Conservation (phyloP, 2,113 vertebrate genomes). For the Bucco capensis region DNA sequence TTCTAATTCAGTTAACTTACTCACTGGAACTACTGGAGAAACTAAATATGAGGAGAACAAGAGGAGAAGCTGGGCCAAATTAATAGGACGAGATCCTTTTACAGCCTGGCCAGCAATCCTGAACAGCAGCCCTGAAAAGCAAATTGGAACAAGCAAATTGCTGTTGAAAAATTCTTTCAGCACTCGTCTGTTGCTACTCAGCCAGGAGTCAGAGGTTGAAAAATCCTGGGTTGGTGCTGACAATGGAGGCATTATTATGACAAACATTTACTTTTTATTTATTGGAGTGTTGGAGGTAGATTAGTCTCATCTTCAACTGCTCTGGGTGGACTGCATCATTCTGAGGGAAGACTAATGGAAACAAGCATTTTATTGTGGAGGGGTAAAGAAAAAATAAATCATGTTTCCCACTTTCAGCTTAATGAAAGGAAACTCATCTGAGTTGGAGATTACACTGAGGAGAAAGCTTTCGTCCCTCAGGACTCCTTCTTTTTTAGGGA, state of each 20-base stretch:
- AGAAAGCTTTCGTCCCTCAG: neutral
- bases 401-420: slow-evolving; percentile 1
- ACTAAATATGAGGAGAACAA: slow-evolving; percentile 70
- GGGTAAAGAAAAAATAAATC: neutral
- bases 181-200: slow-evolving; percentile 73
- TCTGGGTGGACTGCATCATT: neutral
- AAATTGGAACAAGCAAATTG: slow-evolving; percentile 80
- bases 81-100: slow-evolving; percentile 75
- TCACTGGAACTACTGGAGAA: slow-evolving; percentile 64
- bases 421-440: slow-evolving; percentile 1
- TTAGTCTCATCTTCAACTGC: slow-evolving; percentile 63
- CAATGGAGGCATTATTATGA: slow-evolving; percentile 75
- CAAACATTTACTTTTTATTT: slow-evolving; percentile 74
- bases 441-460: neutral
- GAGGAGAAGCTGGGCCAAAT: slow-evolving; percentile 68
- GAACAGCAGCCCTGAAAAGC: slow-evolving; percentile 76
- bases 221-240: slow-evolving; percentile 58
- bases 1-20: slow-evolving; percentile 72
- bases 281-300: slow-evolving; percentile 66
- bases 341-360: neutral
- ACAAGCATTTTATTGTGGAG: slow-evolving; percentile 27
- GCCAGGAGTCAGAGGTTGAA: slow-evolving; percentile 70
- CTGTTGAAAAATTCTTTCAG: slow-evolving; percentile 82
- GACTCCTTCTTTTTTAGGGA: neutral
- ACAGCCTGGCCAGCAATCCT: slow-evolving; percentile 61